Evolutionary conservation across 1,140 invertebrate genomes (phyloP).

Genomic region (Penaeus vannamei): DNA sequence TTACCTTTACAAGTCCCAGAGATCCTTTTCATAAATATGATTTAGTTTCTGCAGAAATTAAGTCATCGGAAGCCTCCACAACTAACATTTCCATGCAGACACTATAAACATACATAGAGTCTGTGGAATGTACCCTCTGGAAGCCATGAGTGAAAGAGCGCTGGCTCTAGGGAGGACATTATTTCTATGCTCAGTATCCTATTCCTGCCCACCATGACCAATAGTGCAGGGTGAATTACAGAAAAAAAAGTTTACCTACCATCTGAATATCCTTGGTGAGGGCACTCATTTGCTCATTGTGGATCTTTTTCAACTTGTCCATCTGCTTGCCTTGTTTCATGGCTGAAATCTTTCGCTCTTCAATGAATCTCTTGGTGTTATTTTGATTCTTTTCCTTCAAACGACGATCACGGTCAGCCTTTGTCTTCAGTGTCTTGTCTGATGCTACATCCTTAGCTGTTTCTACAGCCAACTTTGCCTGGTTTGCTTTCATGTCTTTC

Average conservation of each 20-base stretch:
- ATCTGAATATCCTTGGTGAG: conserved; percentile 88
- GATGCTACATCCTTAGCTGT: conserved; percentile 95
- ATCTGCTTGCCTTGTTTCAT: conserved; percentile 94
- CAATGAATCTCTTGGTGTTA: conserved; percentile 99
- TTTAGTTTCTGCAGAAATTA: no score
- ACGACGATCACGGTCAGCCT: conserved; percentile 95
- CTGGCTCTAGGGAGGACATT: no score
- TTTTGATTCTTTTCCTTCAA: conserved; percentile 97
- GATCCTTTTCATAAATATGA: no score
- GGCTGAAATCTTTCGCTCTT: conserved; percentile 90
- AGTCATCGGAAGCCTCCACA: no score
- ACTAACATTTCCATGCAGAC: no score
- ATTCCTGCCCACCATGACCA: no score
- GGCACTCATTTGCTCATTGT: conserved; percentile 93
- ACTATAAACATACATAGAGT: no score
- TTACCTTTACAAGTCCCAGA: no score
- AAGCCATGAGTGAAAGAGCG: no score
- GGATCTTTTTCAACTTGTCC: conserved; percentile 92
- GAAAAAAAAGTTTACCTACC: conserved; percentile 37
- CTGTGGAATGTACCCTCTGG: no score
- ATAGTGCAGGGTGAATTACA: no score
- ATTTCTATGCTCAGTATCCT: no score
- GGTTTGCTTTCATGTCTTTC: conserved; percentile 95
- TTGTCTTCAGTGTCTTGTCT: conserved; percentile 97
- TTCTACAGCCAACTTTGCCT: conserved; percentile 97